Evolutionary conservation across 2,113 vertebrate species (phyloP).

Genomic region (Leptocoma aspasia): DNA sequence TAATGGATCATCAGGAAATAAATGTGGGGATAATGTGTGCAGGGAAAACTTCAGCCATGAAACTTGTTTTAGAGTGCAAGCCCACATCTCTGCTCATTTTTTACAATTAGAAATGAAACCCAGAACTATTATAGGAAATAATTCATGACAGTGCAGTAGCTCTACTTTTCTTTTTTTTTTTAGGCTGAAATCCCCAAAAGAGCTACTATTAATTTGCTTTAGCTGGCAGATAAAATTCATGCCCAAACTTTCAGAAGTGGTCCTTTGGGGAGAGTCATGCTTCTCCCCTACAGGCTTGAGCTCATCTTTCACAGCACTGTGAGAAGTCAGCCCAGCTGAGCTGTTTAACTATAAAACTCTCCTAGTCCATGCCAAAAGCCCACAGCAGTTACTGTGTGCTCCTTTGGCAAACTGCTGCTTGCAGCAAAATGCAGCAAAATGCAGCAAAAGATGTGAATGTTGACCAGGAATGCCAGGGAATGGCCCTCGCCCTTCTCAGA

Average conservation of each 20-base stretch:
- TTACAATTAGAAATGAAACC: neutral
- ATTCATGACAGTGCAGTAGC: neutral
- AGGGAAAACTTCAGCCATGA: neutral
- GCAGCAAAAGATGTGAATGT: neutral
- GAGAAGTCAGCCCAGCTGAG: neutral
- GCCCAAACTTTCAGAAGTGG: neutral
- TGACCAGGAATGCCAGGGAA: neutral
- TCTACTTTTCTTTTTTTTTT: neutral
- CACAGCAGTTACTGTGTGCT: neutral
- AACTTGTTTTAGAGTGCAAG: neutral
- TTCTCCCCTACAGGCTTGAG: fast-evolving
- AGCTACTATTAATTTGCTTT: neutral
- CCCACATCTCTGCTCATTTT: neutral
- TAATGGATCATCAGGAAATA: constrained; percentile 38
- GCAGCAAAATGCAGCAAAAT: neutral
- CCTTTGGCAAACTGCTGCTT: neutral
- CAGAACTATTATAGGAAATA: neutral
- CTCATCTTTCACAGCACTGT: neutral
- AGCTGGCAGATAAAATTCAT: neutral
- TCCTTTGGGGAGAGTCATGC: neutral
- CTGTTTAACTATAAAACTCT: neutral
- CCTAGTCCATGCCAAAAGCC: neutral
- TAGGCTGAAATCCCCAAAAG: neutral
- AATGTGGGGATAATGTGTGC: neutral
- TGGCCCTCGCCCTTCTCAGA: fast-evolving